These are phyloP conservation scores for Eriocheir sinensis DNA, from an alignment of 1,140 invertebrate species.

Conservation along the genomic window DNA sequence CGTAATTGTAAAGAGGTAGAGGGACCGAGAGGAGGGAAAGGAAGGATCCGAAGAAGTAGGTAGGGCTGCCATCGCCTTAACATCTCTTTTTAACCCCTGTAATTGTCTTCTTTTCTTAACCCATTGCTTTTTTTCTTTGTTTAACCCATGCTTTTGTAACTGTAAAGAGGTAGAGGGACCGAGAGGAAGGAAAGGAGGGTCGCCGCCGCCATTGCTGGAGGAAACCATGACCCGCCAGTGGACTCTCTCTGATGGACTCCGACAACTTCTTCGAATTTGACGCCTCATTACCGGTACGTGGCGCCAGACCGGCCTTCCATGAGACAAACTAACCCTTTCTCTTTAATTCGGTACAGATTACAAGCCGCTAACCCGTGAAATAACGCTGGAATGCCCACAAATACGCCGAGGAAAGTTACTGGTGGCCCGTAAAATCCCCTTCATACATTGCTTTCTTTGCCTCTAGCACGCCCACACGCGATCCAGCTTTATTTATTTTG, in stretches of 20 bases:
- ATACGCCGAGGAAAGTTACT: too few relatives aligned
- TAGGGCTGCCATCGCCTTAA: not conserved
- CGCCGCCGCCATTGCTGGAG: not conserved
- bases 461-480: too few relatives aligned
- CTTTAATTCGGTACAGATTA: too few relatives aligned
- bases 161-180: not conserved
- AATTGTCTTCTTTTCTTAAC: not conserved
- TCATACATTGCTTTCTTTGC: too few relatives aligned
- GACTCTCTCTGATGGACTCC: slow-evolving; percentile 64
- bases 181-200: not conserved
- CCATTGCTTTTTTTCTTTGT: not conserved
- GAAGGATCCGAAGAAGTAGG: not conserved
- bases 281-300: slow-evolving; percentile 67
- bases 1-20: not conserved
- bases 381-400: too few relatives aligned
- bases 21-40: not conserved
- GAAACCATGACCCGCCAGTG: slow-evolving; percentile 67
- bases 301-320: too few relatives aligned
- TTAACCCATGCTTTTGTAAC: not conserved
- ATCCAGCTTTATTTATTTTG: too few relatives aligned
- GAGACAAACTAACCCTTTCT: too few relatives aligned
- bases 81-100: not conserved
- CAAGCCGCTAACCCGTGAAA: too few relatives aligned
- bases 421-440: too few relatives aligned
- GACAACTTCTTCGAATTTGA: slow-evolving; percentile 76